phyloP scores from a whole-genome alignment of 23 tunicate genomes.

The Oikopleura dioica region DNA sequence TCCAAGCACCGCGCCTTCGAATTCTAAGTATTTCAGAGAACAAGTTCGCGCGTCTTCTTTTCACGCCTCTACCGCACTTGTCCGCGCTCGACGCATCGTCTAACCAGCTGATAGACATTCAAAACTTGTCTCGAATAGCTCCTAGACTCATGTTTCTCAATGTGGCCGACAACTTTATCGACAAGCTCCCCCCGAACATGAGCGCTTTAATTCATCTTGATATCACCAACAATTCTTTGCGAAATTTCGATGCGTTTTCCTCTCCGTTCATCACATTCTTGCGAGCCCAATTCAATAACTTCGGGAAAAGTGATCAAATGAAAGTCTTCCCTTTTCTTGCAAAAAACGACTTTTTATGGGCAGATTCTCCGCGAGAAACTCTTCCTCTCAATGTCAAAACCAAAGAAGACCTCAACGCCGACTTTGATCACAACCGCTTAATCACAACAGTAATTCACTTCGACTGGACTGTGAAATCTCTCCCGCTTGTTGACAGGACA shows the following conservation, averaged over 20 bases:
- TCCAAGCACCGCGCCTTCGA: not conserved
- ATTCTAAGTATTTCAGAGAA: constrained; percentile 3
- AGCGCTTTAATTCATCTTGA: not conserved
- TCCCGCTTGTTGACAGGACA: too few species aligned
- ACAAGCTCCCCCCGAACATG: not conserved
- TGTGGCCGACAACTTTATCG: not conserved
- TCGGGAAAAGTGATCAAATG: too few species aligned
- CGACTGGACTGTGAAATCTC: too few species aligned
- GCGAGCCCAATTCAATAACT: too few species aligned
- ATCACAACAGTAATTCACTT: too few species aligned
- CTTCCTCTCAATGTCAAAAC: too few species aligned
- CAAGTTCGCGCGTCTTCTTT: not conserved
- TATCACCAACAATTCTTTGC: not conserved
- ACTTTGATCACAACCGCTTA: too few species aligned
- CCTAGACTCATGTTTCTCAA: not conserved
- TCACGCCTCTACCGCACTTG: not conserved
- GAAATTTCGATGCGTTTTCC: not conserved
- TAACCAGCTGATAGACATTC: not conserved
- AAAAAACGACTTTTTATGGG: too few species aligned
- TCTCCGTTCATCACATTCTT: not conserved
- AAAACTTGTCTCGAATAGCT: not conserved
- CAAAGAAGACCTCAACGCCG: too few species aligned
- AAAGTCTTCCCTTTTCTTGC: too few species aligned
- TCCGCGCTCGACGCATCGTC: not conserved
- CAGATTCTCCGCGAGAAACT: too few species aligned